Evolutionary conservation across 2,797 vertebrate species (phyloP).

Genomic region (Mormyrops boulengeri): DNA sequence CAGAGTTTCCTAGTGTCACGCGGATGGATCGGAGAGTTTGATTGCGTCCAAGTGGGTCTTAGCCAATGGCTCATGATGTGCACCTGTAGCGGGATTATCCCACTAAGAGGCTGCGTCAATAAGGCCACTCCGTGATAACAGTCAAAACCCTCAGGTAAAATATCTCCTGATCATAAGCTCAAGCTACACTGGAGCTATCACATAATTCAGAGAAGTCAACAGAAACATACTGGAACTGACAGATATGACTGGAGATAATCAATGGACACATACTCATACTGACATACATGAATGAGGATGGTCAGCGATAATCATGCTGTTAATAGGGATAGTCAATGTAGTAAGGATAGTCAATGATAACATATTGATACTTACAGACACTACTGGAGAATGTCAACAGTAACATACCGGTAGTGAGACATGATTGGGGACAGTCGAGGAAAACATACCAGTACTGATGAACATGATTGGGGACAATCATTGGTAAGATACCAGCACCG

Average conservation of each 20-base stretch:
- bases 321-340: not conserved
- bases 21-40: not conserved
- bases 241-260: not conserved
- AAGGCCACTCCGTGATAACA: slow-evolving; percentile 3
- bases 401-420: not conserved
- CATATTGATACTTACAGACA: not conserved
- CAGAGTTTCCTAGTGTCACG: not conserved
- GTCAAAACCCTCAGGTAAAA: slow-evolving; percentile 23
- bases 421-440: not conserved
- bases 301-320: not conserved
- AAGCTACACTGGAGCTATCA: not conserved
- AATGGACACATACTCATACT: not conserved
- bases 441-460: not conserved
- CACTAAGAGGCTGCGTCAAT: not conserved
- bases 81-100: not conserved
- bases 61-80: not conserved
- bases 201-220: not conserved
- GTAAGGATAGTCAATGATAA: not conserved
- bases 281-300: not conserved
- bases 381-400: not conserved
- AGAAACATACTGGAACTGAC: not conserved
- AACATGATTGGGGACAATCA: not conserved
- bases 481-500: not conserved
- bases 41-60: not conserved
- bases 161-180: not conserved